Conservation (phyloP, 2,888 invertebrate species). For the Drosophila atripex region DNA sequence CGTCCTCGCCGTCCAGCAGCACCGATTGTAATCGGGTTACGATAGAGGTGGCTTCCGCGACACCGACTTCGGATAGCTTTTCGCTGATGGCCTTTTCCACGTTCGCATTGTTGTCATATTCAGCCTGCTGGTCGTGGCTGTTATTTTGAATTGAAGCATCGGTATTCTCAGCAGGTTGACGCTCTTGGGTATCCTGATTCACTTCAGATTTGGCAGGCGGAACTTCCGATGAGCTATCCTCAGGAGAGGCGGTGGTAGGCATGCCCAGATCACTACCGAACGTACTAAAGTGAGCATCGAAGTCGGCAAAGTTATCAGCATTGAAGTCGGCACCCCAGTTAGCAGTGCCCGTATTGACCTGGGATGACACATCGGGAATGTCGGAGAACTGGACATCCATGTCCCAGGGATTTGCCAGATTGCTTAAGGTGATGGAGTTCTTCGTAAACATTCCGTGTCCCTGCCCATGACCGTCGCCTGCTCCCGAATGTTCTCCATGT, state of each 20-base stretch:
- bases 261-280: constrained; percentile 78
- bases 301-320: constrained; percentile 83
- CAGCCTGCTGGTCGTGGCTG: constrained; percentile 59
- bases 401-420: constrained; percentile 78
- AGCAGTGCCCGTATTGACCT: constrained; percentile 54
- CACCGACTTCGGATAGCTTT: constrained; percentile 47
- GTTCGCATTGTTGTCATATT: constrained; percentile 82
- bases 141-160: constrained; percentile 11
- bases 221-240: background rate
- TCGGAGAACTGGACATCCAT: constrained; percentile 75
- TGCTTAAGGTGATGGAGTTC: constrained; percentile 61
- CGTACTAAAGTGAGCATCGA: constrained; percentile 82
- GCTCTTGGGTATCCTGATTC: constrained; percentile 11
- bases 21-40: constrained; percentile 69
- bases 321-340: constrained; percentile 78
- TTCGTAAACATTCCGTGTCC: constrained; percentile 64
- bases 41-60: constrained; percentile 55
- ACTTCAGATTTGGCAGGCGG: constrained; percentile 4
- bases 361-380: constrained; percentile 54
- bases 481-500: constrained; percentile 53
- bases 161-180: constrained; percentile 15
- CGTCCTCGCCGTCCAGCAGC: constrained; percentile 72
- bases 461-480: constrained; percentile 51
- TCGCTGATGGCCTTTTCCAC: constrained; percentile 73
- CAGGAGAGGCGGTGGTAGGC: constrained; percentile 39